These are phyloP conservation scores for Heliconius sara DNA, from an alignment of 2,888 invertebrate genomes.

Conservation along the genomic window DNA sequence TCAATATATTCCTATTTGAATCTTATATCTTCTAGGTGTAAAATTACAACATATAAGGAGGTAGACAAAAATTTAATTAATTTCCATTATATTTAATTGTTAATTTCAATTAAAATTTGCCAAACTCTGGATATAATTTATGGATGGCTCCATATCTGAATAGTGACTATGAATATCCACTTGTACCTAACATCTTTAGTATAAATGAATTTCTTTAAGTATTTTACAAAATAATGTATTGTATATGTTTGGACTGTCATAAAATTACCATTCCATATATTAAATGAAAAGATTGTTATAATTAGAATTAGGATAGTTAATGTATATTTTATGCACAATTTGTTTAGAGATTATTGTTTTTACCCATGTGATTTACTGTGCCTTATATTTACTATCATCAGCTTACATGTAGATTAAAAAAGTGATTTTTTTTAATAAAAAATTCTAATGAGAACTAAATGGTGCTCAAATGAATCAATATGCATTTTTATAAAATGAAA, in stretches of 20 bases:
- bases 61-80: no score
- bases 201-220: conserved; percentile 5
- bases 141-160: neutral
- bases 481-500: neutral
- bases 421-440: neutral
- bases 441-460: no score
- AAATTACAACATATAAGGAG: no score
- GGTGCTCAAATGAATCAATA: no score
- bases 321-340: conserved; percentile 38
- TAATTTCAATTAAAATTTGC: no score
- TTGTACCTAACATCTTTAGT: conserved; percentile 12
- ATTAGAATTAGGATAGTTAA: conserved; percentile 38
- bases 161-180: conserved; percentile 12
- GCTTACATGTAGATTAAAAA: conserved; percentile 35
- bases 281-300: conserved; percentile 36
- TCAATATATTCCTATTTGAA: no score
- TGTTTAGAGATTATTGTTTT: conserved; percentile 46
- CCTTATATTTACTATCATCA: conserved; percentile 62
- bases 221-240: conserved; percentile 25
- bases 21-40: no score
- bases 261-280: conserved; percentile 65
- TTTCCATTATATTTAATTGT: no score
- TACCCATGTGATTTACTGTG: conserved; percentile 69
- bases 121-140: neutral
- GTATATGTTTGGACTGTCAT: conserved; percentile 57